Conservation (phyloP, 2,113 vertebrate genomes). For the Archocentrus centrarchus region DNA sequence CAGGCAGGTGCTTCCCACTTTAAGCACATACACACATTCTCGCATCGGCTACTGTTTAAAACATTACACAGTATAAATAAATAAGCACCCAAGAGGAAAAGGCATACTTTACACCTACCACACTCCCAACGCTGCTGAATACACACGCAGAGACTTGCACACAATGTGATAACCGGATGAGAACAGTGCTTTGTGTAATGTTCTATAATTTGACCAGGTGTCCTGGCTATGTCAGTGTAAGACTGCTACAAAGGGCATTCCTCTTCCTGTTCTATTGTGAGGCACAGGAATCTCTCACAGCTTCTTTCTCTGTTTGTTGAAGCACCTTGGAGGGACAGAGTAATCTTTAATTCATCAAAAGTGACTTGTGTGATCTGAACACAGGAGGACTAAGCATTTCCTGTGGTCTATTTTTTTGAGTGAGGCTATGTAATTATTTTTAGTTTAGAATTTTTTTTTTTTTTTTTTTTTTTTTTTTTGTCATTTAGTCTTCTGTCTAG, state of each 20-base stretch:
- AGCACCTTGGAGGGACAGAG: not conserved
- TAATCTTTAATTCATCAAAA: not conserved
- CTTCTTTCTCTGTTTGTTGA: slow-evolving; percentile 2
- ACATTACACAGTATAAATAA: slow-evolving; percentile 65
- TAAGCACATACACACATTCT: not conserved
- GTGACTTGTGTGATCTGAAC: not conserved
- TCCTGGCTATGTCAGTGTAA: slow-evolving; percentile 15
- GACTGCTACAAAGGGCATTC: slow-evolving; percentile 28
- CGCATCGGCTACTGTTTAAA: slow-evolving; percentile 49
- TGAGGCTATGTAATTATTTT: not conserved
- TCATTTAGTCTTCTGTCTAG: not conserved
- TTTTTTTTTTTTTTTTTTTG: too few species aligned
- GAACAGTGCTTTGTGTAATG: slow-evolving; percentile 14
- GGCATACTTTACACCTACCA: slow-evolving; percentile 15
- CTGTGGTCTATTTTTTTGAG: not conserved
- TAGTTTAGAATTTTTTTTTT: not conserved
- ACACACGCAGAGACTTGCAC: not conserved
- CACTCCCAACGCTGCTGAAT: not conserved
- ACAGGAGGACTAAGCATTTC: not conserved
- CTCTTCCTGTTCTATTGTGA: slow-evolving; percentile 24
- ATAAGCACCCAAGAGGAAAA: slow-evolving; percentile 53
- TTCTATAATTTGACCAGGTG: slow-evolving; percentile 40
- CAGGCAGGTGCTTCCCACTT: slow-evolving; percentile 78
- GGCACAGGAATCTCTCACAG: slow-evolving; percentile 2
- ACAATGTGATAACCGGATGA: slow-evolving; percentile 39